phyloP scores from a whole-genome alignment of 2,113 vertebrate genomes.

The Pteropus alecto region DNA sequence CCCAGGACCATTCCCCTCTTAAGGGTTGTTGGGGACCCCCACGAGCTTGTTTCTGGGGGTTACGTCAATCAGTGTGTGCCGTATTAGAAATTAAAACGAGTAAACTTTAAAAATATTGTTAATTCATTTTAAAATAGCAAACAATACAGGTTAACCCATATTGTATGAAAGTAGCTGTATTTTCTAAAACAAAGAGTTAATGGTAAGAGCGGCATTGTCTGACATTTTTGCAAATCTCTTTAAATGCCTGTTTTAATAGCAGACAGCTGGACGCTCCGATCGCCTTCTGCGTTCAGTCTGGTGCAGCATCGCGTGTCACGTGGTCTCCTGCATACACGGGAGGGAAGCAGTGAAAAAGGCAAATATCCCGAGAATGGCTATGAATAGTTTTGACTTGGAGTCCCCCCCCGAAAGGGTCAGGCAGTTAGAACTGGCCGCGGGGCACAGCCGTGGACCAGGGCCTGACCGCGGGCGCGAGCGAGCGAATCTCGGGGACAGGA shows the following conservation, averaged over 20 bases:
- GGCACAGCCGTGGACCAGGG: not conserved
- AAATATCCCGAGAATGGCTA: not conserved
- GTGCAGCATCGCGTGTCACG: not conserved
- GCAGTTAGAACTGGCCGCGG: not conserved
- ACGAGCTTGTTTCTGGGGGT: not conserved
- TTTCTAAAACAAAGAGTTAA: not conserved
- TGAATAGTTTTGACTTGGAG: not conserved
- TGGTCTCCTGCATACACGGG: accelerated
- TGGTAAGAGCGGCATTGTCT: not conserved
- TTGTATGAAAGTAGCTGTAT: not conserved
- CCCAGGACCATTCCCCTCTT: not conserved
- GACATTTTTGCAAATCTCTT: not conserved
- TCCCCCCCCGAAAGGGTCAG: not conserved
- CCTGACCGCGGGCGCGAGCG: too few species aligned
- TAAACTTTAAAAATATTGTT: not conserved
- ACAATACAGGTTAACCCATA: not conserved
- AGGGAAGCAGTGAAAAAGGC: not conserved
- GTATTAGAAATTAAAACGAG: not conserved
- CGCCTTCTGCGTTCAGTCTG: not conserved
- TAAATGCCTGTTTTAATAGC: not conserved
- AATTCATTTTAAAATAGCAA: not conserved
- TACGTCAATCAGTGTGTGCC: not conserved
- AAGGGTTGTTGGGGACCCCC: not conserved
- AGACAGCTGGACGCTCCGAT: not conserved
- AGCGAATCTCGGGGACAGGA: not conserved